Conservation (phyloP, 1,140 invertebrate species). For the Medauroidea extradentata region DNA sequence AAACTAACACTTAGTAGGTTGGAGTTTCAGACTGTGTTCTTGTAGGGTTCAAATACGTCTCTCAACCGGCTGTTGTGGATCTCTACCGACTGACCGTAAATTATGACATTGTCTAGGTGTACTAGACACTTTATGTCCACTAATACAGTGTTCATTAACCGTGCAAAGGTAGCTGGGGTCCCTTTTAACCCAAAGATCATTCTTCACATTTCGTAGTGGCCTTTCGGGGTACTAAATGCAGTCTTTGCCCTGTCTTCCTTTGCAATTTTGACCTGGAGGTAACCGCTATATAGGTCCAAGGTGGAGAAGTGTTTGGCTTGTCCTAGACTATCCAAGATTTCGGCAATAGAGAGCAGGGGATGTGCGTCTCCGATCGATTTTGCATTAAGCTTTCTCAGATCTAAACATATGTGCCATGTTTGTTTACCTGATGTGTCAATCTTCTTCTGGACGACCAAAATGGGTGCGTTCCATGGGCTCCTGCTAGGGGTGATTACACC, state of each 20-base stretch:
- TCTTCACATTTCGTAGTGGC: conserved; percentile 29
- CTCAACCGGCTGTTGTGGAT: no score
- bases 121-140: conserved; percentile 21
- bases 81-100: no score
- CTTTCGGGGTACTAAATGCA: conserved; percentile 26
- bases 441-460: conserved; percentile 39
- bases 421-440: conserved; percentile 30
- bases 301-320: conserved; percentile 45
- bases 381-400: conserved; percentile 42
- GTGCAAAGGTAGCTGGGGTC: conserved; percentile 33
- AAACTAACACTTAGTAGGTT: conserved; percentile 25
- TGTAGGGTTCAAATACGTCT: no score
- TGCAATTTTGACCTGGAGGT: conserved; percentile 41
- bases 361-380: conserved; percentile 44
- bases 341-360: conserved; percentile 49
- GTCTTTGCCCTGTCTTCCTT: conserved; percentile 31
- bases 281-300: conserved; percentile 46
- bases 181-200: conserved; percentile 33
- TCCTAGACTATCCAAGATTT: conserved; percentile 44
- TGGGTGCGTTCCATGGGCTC: conserved; percentile 31
- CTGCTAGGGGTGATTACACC: no score
- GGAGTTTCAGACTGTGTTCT: conserved; percentile 17
- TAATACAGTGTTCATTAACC: conserved; percentile 40
- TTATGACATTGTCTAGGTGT: conserved; percentile 36
- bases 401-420: no score